Evolutionary conservation across 2,113 vertebrate species (phyloP).

Genomic region (Daphoenositta chrysoptera): DNA sequence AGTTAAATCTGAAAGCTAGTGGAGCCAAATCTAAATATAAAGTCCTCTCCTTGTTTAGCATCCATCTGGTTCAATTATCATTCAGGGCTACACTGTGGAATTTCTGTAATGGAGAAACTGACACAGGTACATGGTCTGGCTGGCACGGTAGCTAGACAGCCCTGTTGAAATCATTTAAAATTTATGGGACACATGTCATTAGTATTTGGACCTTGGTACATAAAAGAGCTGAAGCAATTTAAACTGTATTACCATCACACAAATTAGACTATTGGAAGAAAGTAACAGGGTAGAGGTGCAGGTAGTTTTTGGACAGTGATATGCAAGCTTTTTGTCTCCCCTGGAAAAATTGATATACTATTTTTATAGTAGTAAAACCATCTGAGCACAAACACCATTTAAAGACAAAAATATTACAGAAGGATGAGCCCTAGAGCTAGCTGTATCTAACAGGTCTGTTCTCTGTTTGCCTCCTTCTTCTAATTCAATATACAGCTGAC

Average conservation of each 20-base stretch:
- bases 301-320: not conserved
- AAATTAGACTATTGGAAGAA: not conserved
- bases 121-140: not conserved
- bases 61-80: not conserved
- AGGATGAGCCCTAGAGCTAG: not conserved
- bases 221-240: not conserved
- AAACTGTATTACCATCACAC: not conserved
- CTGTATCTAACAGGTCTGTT: not conserved
- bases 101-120: not conserved
- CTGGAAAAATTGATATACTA: not conserved
- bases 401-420: not conserved
- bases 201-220: not conserved
- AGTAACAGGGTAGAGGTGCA: not conserved
- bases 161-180: not conserved
- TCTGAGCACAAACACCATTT: not conserved
- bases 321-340: not conserved
- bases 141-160: not conserved
- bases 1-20: not conserved
- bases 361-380: conserved; percentile 15
- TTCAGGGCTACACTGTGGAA: not conserved
- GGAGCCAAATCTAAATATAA: not conserved
- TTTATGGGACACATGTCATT: not conserved
- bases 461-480: not conserved
- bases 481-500: not conserved
- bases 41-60: not conserved